Base-by-base conservation (phyloP, 2,888 invertebrate species). In the Rhorus exstirpatorius region DNA sequence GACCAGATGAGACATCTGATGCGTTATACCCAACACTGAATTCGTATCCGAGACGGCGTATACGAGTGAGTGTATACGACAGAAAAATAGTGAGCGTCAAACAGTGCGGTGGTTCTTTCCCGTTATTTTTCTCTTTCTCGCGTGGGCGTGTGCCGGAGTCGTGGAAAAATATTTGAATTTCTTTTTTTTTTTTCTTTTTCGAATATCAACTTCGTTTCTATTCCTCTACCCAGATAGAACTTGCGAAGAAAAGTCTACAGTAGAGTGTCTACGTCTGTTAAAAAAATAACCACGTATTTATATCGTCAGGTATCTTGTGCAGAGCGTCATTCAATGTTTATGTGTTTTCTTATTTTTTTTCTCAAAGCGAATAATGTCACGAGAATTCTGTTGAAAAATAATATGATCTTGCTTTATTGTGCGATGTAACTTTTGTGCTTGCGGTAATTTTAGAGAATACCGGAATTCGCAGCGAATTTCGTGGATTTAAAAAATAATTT, bases 21-120 rank as follows among this genome's bases (percentile, higher is more conserved):
- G 14, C 10, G 38, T 4, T 1, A 38, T 61, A 26, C 38, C 2
- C 41, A 21, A 60, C 58, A 67, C 41, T 26, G 26, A 71, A 71
- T 75, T 49, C 41, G 38, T 55, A 51, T n/a, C 19, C 63, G 38
- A 21, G 46, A 49, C 19, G 41, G n/a, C 58, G 7, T 60, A 41
- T 60, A 75, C 77, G 41, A 74, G 67, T 70, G 65, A 35, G 31
- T 49, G 24, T 60, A 53, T 46, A 55, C 10, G 71, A 63, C 71
- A 70, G 78, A 79, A 74, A 67, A 71, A 81, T 21, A 75, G 81
- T 81, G 71, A 75, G 63, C 60, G 65, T 65, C 71, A 24, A 79
- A 83, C 77, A 63, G 81, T 55, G 79, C 68, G 49, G 53, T 19
- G 77, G 75, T 81, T n/a, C 38, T 75, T 55, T 61, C 41, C 6